Conservation (phyloP, 2,888 invertebrate genomes). For the Prionchulus punctatus region DNA sequence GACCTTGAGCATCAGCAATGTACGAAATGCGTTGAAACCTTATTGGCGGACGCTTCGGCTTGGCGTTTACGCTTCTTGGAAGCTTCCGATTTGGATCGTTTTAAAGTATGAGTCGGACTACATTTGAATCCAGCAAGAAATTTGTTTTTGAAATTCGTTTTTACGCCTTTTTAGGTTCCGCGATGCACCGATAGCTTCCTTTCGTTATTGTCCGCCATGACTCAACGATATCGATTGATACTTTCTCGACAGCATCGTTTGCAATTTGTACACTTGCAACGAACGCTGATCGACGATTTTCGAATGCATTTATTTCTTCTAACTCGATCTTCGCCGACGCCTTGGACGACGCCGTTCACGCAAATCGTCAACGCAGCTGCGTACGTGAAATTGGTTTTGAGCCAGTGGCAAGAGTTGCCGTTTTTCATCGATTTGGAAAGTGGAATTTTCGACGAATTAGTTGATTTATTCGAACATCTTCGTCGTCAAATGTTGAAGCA, state of each 20-base stretch:
- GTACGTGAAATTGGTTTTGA: neutral
- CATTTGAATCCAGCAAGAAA: neutral
- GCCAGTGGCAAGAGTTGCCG: constrained; percentile 1
- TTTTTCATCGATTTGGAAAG: neutral
- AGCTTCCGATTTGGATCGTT: neutral
- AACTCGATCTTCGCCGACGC: neutral
- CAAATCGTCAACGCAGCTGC: neutral
- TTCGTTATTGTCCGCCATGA: neutral
- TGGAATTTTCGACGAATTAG: constrained; percentile 1
- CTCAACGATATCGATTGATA: neutral
- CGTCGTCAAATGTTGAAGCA: neutral
- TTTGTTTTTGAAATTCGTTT: too few species aligned
- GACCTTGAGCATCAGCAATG: neutral
- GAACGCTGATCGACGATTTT: constrained; percentile 1
- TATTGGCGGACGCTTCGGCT: neutral
- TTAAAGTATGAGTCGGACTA: neutral
- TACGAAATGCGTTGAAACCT: neutral
- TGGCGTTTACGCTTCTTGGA: neutral
- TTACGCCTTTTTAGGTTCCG: neutral
- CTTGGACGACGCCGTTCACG: neutral
- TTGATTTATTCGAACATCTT: neutral
- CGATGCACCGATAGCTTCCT: neutral
- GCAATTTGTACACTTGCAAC: neutral
- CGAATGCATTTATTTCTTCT: neutral
- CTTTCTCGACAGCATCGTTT: neutral